A percentile compares a stretch with the other conserved stretches of the same genome.
Evolutionary conservation across 2,888 invertebrate genomes (phyloP).

Genomic region (Pandemis heparana): DNA sequence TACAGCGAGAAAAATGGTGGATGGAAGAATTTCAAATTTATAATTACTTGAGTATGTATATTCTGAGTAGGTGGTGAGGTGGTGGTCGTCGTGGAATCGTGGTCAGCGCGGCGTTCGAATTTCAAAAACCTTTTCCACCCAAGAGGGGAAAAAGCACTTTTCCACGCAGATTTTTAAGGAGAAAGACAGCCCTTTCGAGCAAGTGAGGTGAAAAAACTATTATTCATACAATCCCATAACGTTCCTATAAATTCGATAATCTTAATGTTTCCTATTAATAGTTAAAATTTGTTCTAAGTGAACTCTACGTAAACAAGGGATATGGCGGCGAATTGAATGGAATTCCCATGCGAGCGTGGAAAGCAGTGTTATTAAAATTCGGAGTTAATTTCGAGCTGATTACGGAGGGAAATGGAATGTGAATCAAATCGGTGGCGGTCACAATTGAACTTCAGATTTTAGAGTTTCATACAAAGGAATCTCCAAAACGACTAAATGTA

Average conservation of each 20-base stretch:
- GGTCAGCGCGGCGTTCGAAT: no score
- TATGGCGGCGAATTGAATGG: not conserved
- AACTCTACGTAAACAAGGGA: not conserved
- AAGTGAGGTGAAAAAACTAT: no score
- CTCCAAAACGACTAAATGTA: not conserved
- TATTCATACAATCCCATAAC: not conserved
- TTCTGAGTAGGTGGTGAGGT: no score
- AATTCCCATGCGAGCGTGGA: conserved; percentile 23
- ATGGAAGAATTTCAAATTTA: no score
- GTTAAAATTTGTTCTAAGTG: not conserved
- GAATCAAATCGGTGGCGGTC: conserved; percentile 29
- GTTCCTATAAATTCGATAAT: not conserved
- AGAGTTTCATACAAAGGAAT: not conserved
- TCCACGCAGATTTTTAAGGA: no score
- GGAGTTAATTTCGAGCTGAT: conserved; percentile 41
- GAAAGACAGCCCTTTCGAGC: no score
- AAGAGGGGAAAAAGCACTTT: no score
- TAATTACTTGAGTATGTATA: no score
- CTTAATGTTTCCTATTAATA: not conserved
- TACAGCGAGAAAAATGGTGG: no score
- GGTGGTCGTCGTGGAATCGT: no score
- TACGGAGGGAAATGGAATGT: conserved; percentile 38
- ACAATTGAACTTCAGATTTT: conserved; percentile 15
- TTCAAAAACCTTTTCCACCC: no score
- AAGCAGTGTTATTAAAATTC: conserved; percentile 39